Conservation (phyloP, 2,113 vertebrate species). For the Zosterops japonicus region DNA sequence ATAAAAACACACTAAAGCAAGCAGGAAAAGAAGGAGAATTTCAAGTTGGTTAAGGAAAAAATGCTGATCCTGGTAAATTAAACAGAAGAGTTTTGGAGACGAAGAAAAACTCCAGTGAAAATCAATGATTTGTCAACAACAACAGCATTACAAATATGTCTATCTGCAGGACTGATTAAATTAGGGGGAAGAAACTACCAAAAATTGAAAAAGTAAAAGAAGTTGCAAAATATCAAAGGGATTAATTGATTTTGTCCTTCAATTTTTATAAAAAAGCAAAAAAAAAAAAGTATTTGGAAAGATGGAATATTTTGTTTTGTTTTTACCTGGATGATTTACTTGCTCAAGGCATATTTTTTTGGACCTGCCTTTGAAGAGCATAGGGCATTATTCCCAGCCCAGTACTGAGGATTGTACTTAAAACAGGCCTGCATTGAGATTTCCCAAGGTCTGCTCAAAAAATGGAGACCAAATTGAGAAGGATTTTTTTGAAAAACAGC, state of each 20-base stretch:
- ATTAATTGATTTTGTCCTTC: not conserved
- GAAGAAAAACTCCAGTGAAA: not conserved
- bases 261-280: not conserved
- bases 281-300: not conserved
- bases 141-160: not conserved
- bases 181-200: accelerated
- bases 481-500: not conserved
- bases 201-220: not conserved
- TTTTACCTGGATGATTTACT: not conserved
- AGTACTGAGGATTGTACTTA: not conserved
- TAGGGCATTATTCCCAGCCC: not conserved
- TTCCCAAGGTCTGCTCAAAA: not conserved
- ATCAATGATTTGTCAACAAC: not conserved
- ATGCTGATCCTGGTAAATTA: not conserved
- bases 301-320: not conserved
- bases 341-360: not conserved
- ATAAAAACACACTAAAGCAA: not conserved
- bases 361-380: not conserved
- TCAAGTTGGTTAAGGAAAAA: not conserved
- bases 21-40: not conserved
- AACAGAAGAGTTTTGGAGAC: not conserved
- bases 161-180: not conserved
- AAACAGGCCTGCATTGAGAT: not conserved
- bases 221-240: not conserved
- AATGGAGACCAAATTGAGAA: not conserved